A percentile compares a stretch with the other conserved stretches of the same genome.
phyloP scores from a whole-genome alignment of 2,797 vertebrate genomes.

The Hybognathus amarus region DNA sequence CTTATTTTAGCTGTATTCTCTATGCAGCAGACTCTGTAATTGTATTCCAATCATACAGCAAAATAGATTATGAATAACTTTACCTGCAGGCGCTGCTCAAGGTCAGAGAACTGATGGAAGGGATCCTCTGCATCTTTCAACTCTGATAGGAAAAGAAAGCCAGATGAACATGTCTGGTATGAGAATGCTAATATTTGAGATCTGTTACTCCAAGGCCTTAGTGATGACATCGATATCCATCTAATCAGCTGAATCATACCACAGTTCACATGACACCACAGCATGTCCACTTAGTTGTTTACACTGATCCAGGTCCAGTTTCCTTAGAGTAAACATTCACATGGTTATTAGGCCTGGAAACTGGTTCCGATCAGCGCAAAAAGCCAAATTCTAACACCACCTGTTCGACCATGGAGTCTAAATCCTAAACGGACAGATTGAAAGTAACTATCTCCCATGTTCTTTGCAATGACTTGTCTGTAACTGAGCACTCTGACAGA shows the following conservation, averaged over 20 bases:
- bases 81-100: slow-evolving; percentile 96
- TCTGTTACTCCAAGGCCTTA: slow-evolving; percentile 27
- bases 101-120: slow-evolving; percentile 86
- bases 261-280: slow-evolving; percentile 15
- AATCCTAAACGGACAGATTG: slow-evolving; percentile 54
- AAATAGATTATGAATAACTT: slow-evolving; percentile 40
- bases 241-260: slow-evolving; percentile 28
- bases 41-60: background rate
- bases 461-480: slow-evolving; percentile 41
- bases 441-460: slow-evolving; percentile 40
- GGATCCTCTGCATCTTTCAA: slow-evolving; percentile 83
- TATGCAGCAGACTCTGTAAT: background rate
- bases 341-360: background rate
- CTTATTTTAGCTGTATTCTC: background rate
- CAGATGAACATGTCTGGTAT: slow-evolving; percentile 28
- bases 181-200: slow-evolving; percentile 32
- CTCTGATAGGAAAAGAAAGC: slow-evolving; percentile 67
- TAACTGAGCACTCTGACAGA: slow-evolving; percentile 62
- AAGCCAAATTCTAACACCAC: slow-evolving; percentile 15
- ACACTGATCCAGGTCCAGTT: slow-evolving; percentile 19
- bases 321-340: background rate
- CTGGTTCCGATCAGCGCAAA: slow-evolving; percentile 24
- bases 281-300: background rate
- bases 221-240: slow-evolving; percentile 39
- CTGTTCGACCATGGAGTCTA: slow-evolving; percentile 43